Evolutionary conservation across 37 sponge, comb jelly and placozoan genomes (phyloP).

Genomic region (Aphrocallistes beatrix): DNA sequence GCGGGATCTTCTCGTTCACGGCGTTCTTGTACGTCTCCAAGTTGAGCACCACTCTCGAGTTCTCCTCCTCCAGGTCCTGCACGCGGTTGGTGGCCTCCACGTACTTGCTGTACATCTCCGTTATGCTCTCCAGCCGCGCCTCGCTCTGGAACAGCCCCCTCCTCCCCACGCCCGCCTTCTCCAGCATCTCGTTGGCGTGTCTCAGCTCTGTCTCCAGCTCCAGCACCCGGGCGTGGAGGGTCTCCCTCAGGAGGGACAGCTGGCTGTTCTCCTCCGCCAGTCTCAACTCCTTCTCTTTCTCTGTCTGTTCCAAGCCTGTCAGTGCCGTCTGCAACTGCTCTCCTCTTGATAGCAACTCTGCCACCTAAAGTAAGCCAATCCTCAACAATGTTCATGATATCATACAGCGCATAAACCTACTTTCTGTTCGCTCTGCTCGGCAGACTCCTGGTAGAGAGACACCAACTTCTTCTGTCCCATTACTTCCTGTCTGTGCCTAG

Average conservation of each 20-base stretch:
- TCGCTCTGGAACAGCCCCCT: constrained; percentile 12
- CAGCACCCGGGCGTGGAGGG: not conserved
- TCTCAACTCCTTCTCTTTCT: not conserved
- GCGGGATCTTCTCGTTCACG: constrained; percentile 17
- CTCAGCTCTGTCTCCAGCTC: constrained; percentile 2
- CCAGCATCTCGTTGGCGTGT: constrained; percentile 1
- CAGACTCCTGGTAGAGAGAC: not conserved
- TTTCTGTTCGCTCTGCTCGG: not conserved
- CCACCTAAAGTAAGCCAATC: not conserved
- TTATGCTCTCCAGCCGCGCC: not conserved
- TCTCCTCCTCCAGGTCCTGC: constrained; percentile 3
- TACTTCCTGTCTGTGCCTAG: not conserved
- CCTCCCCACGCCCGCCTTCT: not conserved
- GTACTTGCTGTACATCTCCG: constrained; percentile 7
- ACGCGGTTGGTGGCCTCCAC: not conserved
- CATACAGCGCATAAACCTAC: not conserved
- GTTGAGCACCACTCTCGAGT: not conserved
- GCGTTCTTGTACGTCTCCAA: not conserved
- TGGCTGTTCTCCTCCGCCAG: not conserved
- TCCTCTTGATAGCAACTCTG: not conserved
- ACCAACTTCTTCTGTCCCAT: not conserved
- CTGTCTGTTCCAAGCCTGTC: not conserved
- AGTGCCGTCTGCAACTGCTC: not conserved
- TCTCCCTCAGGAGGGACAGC: not conserved
- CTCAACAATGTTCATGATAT: not conserved